These are phyloP conservation scores for Oophaga pumilio DNA, from an alignment of 2,113 vertebrate genomes.

Conservation along the genomic window DNA sequence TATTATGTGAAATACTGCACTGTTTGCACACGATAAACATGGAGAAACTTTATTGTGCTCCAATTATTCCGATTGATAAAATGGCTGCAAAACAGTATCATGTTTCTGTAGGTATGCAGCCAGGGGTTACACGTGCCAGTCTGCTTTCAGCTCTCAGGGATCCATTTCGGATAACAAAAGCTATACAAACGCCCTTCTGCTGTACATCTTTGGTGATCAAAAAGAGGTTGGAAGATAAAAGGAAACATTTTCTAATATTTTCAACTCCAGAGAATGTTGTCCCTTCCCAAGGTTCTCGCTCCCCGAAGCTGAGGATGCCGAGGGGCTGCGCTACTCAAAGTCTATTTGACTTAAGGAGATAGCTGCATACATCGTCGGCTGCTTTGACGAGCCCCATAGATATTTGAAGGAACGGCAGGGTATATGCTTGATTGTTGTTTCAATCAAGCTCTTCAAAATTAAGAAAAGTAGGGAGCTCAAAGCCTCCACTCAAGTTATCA, in stretches of 20 bases:
- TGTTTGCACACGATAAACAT: background rate
- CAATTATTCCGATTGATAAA: background rate
- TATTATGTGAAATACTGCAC: conserved; percentile 12
- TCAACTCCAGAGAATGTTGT: background rate
- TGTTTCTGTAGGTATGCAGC: background rate
- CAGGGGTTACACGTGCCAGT: background rate
- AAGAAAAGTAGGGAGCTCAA: too few relatives aligned
- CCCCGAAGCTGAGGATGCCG: too few relatives aligned
- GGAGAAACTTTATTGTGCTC: background rate
- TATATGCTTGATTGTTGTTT: too few relatives aligned
- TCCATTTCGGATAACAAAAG: background rate
- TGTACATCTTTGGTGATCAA: background rate
- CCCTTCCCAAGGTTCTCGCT: background rate
- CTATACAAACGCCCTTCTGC: background rate
- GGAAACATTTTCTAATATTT: background rate
- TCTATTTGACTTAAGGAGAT: too few relatives aligned
- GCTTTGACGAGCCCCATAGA: too few relatives aligned
- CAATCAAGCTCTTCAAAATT: too few relatives aligned
- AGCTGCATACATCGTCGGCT: too few relatives aligned
- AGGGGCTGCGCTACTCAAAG: too few relatives aligned
- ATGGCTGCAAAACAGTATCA: background rate
- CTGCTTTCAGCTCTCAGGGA: background rate
- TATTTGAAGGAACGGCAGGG: too few relatives aligned
- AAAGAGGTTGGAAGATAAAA: background rate
- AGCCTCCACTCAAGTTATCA: too few relatives aligned